Evolutionary conservation across 2,888 invertebrate species (phyloP).

Genomic region (Lobophora halterata): DNA sequence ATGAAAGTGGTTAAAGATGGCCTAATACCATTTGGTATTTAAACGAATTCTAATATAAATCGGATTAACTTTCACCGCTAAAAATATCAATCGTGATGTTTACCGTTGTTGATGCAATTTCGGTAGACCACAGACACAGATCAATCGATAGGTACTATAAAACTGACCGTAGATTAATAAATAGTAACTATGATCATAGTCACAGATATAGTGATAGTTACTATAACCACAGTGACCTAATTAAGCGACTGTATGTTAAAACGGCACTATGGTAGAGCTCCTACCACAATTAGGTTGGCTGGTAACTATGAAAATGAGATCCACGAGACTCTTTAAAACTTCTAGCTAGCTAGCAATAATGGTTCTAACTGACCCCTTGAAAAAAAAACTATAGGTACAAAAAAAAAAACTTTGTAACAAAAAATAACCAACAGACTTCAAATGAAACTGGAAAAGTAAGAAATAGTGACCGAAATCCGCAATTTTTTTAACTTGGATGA

Average conservation of each 20-base stretch:
- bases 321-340: too few relatives aligned
- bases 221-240: slow-evolving; percentile 10
- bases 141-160: not conserved
- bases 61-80: not conserved
- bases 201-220: slow-evolving; percentile 3
- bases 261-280: slow-evolving; percentile 3
- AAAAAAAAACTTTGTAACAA: too few relatives aligned
- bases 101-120: slow-evolving; percentile 5
- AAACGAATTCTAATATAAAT: too few relatives aligned
- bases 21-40: too few relatives aligned
- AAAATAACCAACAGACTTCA: too few relatives aligned
- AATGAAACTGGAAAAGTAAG: too few relatives aligned
- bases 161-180: not conserved
- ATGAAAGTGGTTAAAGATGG: too few relatives aligned
- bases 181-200: not conserved
- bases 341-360: too few relatives aligned
- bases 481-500: too few relatives aligned
- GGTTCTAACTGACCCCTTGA: too few relatives aligned
- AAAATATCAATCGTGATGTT: slow-evolving; percentile 1
- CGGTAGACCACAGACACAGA: slow-evolving; percentile 12
- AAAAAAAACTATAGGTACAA: too few relatives aligned
- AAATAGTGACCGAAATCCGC: too few relatives aligned
- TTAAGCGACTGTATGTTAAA: slow-evolving; percentile 10
- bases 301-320: not conserved
- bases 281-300: not conserved